A percentile compares a stretch with the other conserved stretches of the same genome.
Conservation (phyloP, 2,797 vertebrate species). For the Acanthis flammea region DNA sequence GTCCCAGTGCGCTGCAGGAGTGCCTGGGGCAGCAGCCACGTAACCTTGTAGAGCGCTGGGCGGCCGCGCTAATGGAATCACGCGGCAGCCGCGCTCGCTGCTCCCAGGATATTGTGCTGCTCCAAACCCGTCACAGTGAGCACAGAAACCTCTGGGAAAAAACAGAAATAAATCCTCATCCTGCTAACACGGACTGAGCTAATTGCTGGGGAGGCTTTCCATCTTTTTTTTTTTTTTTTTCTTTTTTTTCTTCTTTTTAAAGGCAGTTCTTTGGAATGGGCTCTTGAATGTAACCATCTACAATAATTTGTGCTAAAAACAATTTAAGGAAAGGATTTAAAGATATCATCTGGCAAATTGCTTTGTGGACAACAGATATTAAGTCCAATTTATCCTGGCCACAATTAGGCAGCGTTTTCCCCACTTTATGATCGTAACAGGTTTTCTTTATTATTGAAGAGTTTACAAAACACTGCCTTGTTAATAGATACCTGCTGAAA, state of each 20-base stretch:
- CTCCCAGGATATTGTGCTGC: not conserved
- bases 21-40: not conserved
- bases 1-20: accelerated
- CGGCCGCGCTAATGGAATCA: not conserved
- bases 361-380: slow-evolving; percentile 55
- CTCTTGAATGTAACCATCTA: not conserved
- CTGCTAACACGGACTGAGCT: not conserved
- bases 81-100: not conserved
- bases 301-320: slow-evolving; percentile 14
- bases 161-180: not conserved
- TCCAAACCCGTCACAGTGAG: accelerated
- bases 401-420: slow-evolving; percentile 39
- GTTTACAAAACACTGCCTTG: not conserved
- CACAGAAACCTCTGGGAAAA: accelerated
- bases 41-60: not conserved
- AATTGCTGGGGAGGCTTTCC: not conserved
- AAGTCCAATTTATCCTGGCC: slow-evolving; percentile 52
- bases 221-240: not conserved
- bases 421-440: not conserved
- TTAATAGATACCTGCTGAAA: not conserved
- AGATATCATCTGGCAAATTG: slow-evolving; percentile 9
- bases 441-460: not conserved
- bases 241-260: not conserved
- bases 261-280: not conserved
- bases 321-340: slow-evolving; percentile 29